Evolutionary conservation across 2,888 invertebrate genomes (phyloP).

Genomic region (Boloria selene): DNA sequence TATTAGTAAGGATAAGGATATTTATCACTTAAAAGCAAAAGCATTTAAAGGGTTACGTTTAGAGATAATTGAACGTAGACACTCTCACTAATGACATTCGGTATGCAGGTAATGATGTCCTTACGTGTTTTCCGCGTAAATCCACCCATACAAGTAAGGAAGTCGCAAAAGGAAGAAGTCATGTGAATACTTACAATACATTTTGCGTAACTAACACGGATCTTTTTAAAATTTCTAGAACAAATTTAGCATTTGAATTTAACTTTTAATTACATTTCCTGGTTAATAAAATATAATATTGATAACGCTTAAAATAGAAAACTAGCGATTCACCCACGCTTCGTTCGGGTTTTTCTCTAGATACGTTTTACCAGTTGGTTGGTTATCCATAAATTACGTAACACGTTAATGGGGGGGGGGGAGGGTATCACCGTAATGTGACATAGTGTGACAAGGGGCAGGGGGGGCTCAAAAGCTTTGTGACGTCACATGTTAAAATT

Average conservation of each 20-base stretch:
- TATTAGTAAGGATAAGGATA: not conserved
- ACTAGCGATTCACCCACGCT: too few relatives aligned
- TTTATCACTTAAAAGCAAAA: not conserved
- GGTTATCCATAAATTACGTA: too few relatives aligned
- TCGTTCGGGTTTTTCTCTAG: too few relatives aligned
- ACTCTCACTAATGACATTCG: constrained; percentile 40
- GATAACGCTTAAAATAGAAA: too few relatives aligned
- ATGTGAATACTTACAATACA: constrained; percentile 41
- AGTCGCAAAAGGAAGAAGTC: constrained; percentile 41
- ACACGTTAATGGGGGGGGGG: too few relatives aligned
- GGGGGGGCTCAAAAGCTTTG: too few relatives aligned
- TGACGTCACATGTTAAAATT: too few relatives aligned
- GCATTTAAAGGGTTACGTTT: constrained; percentile 15
- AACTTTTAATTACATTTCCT: too few relatives aligned
- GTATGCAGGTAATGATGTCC: constrained; percentile 47
- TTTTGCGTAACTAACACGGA: constrained; percentile 36
- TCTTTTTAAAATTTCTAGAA: constrained; percentile 5
- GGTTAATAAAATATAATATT: too few relatives aligned
- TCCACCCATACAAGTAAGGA: constrained; percentile 36
- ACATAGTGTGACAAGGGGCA: too few relatives aligned
- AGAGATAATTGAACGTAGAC: constrained; percentile 31
- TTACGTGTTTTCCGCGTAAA: constrained; percentile 53
- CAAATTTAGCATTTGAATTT: not conserved
- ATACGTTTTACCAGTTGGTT: too few relatives aligned
- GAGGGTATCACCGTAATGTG: too few relatives aligned